phyloP scores from a whole-genome alignment of 2,888 invertebrate species.

The Acanthococcus lagerstroemiae region DNA sequence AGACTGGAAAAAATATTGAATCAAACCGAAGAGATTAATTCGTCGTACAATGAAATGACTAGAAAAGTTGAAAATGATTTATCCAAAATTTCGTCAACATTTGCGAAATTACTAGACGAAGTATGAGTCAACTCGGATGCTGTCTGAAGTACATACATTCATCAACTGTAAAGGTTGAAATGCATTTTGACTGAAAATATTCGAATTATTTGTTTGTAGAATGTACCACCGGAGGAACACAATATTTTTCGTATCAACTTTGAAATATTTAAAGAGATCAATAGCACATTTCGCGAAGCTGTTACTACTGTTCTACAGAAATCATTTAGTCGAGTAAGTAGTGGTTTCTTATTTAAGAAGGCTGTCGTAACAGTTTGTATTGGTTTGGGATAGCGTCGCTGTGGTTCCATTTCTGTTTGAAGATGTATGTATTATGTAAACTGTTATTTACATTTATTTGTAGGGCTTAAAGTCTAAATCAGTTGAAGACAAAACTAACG shows the following conservation, averaged over 20 bases:
- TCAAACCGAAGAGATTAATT: neutral
- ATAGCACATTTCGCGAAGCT: neutral
- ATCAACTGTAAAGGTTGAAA: neutral
- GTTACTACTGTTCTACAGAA: too few relatives aligned
- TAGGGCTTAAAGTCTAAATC: too few relatives aligned
- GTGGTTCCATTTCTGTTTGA: too few relatives aligned
- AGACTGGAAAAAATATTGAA: neutral
- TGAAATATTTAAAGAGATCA: neutral
- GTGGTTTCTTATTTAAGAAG: too few relatives aligned
- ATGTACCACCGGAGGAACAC: neutral
- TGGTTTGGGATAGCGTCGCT: too few relatives aligned
- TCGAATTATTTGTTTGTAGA: neutral
- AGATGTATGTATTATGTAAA: too few relatives aligned
- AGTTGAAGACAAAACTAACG: too few relatives aligned
- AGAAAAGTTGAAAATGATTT: neutral
- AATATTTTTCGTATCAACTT: neutral
- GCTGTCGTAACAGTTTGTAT: too few relatives aligned
- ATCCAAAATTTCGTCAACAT: neutral
- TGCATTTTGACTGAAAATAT: neutral
- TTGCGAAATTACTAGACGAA: too few relatives aligned
- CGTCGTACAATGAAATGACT: neutral
- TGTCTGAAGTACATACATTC: neutral
- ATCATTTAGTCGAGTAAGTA: too few relatives aligned
- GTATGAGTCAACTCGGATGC: too few relatives aligned
- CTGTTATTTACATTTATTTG: too few relatives aligned